A percentile compares a stretch with the other conserved stretches of the same genome.
Evolutionary conservation across 2,797 vertebrate genomes (phyloP).

Genomic region (Sphenodon punctatus): DNA sequence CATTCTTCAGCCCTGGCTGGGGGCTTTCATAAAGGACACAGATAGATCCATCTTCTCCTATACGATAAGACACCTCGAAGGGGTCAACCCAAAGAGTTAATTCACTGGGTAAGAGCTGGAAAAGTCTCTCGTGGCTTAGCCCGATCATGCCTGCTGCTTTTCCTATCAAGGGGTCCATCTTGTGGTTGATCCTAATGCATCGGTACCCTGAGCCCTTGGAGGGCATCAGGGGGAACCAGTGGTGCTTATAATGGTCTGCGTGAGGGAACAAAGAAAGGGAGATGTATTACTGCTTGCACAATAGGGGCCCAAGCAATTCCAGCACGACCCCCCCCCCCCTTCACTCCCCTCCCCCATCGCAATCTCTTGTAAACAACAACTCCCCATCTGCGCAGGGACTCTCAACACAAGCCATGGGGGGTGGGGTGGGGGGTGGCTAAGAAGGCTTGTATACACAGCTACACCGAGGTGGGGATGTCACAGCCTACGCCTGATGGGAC

Average conservation of each 20-base stretch:
- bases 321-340: not conserved
- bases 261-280: slow-evolving; percentile 36
- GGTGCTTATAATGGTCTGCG: slow-evolving; percentile 77
- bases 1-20: slow-evolving; percentile 24
- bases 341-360: too few relatives aligned
- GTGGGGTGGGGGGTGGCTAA: not conserved
- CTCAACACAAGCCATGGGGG: not conserved
- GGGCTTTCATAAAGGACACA: slow-evolving; percentile 78
- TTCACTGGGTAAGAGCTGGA: slow-evolving; percentile 79
- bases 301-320: not conserved
- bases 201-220: slow-evolving; percentile 80
- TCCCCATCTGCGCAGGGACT: not conserved
- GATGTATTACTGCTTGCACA: not conserved
- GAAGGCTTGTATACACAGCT: not conserved
- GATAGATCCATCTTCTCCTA: slow-evolving; percentile 81
- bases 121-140: slow-evolving; percentile 74
- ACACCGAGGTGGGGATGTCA: not conserved
- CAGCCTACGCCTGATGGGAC: too few relatives aligned
- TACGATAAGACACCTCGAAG: slow-evolving; percentile 81
- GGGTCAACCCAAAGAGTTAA: slow-evolving; percentile 82
- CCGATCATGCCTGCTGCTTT: slow-evolving; percentile 76
- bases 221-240: slow-evolving; percentile 80
- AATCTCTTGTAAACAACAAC: too few relatives aligned
- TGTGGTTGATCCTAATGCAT: slow-evolving; percentile 82
- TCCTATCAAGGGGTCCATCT: slow-evolving; percentile 81